Evolutionary conservation across 2,888 invertebrate genomes (phyloP).

Genomic region (Heteromyza rotundicornis): DNA sequence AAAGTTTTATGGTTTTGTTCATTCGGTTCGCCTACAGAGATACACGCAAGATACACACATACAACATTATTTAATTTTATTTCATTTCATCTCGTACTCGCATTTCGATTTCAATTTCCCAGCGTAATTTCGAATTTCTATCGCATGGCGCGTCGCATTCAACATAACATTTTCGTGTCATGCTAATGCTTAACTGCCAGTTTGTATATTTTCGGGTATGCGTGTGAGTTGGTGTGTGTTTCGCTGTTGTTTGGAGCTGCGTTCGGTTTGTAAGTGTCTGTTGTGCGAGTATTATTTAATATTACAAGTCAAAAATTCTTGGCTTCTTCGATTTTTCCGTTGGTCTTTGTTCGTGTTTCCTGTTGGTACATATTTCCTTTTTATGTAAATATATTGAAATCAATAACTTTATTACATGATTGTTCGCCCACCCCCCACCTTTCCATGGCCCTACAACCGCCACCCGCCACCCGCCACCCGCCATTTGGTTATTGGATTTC

Average conservation of each 20-base stretch:
- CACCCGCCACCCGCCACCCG: neutral
- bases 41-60: no score
- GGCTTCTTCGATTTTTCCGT: neutral
- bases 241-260: neutral
- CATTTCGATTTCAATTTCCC: neutral
- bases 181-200: neutral
- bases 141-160: neutral
- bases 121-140: neutral
- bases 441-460: no score
- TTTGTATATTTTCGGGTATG: neutral
- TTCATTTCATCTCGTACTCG: neutral
- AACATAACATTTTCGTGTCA: neutral
- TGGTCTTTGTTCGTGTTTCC: neutral
- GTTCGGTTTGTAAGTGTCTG: neutral
- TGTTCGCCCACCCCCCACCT: no score
- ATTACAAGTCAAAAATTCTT: neutral
- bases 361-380: neutral
- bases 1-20: no score
- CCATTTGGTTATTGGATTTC: neutral
- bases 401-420: slow-evolving; percentile 2
- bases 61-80: no score
- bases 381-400: slow-evolving; percentile 2
- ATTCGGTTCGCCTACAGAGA: neutral
- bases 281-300: neutral
- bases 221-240: neutral